Conservation (phyloP, 2,888 invertebrate species). For the Andricus quercusramuli region DNA sequence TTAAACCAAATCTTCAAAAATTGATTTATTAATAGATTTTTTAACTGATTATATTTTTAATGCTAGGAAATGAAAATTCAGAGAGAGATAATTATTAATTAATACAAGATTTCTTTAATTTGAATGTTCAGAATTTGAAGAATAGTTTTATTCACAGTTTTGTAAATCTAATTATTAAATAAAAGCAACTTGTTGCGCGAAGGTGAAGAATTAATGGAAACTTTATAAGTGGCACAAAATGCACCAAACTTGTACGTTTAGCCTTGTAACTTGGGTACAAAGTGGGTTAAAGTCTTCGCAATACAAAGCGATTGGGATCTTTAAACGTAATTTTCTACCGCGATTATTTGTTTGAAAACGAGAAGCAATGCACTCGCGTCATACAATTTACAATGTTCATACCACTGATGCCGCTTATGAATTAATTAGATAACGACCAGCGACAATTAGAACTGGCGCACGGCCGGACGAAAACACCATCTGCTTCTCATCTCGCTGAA, state of each 20-base stretch:
- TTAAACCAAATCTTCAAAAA: no score
- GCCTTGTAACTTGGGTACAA: background rate
- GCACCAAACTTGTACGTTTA: conserved; percentile 4
- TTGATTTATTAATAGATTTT: no score
- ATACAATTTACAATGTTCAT: conserved; percentile 21
- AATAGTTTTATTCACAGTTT: background rate
- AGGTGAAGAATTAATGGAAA: background rate
- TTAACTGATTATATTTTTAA: no score
- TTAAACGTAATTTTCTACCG: background rate
- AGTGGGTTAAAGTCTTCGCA: background rate
- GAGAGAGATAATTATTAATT: background rate
- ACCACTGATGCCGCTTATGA: conserved; percentile 64
- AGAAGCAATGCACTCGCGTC: conserved; percentile 22
- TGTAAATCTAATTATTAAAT: background rate
- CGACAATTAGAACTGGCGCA: conserved; percentile 67
- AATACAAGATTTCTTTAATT: background rate
- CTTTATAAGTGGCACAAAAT: background rate
- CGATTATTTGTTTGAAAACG: conserved; percentile 23
- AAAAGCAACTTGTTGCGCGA: background rate
- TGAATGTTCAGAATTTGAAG: background rate
- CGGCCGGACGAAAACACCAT: conserved; percentile 66
- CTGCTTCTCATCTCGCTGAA: conserved; percentile 68
- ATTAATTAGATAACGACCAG: conserved; percentile 74
- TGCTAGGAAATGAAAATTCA: no score
- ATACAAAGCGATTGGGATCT: background rate